These are phyloP conservation scores for Coelopa frigida DNA, from an alignment of 1,140 invertebrate species.

Conservation along the genomic window DNA sequence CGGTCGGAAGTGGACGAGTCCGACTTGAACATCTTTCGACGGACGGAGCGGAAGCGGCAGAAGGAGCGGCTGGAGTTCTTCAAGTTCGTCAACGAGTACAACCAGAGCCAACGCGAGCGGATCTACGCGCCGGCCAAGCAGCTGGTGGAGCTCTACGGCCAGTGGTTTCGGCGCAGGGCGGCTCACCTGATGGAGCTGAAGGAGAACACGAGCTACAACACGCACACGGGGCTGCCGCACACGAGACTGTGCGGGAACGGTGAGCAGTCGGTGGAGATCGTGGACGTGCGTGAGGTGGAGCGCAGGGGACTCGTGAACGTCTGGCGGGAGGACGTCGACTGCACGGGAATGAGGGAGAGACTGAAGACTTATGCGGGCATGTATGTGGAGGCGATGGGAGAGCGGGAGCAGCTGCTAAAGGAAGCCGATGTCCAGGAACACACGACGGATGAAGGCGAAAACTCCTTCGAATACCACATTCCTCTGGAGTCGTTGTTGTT, in stretches of 20 bases:
- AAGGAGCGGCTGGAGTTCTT: conserved; percentile 3
- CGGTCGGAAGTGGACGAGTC: not conserved
- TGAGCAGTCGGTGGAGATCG: not conserved
- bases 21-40: not conserved
- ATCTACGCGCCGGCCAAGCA: conserved; percentile 7
- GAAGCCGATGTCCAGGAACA: not conserved
- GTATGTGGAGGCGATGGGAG: not conserved
- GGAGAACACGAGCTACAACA: conserved; percentile 7
- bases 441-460: not conserved
- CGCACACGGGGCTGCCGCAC: conserved; percentile 9
- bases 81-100: conserved; percentile 5
- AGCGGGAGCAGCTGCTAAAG: not conserved
- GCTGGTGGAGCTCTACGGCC: conserved; percentile 4
- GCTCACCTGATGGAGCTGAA: not conserved
- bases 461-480: conserved; percentile 4
- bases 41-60: not conserved
- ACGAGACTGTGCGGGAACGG: conserved; percentile 1
- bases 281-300: no score
- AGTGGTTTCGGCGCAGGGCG: conserved; percentile 2
- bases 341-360: not conserved
- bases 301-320: no score
- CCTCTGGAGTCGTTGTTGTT: conserved; percentile 31
- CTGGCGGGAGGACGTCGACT: not conserved
- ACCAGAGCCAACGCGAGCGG: not conserved
- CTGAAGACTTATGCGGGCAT: not conserved